These are phyloP conservation scores for Chaetophractus vellerosus DNA, from an alignment of 2,797 vertebrate genomes.

Conservation along the genomic window DNA sequence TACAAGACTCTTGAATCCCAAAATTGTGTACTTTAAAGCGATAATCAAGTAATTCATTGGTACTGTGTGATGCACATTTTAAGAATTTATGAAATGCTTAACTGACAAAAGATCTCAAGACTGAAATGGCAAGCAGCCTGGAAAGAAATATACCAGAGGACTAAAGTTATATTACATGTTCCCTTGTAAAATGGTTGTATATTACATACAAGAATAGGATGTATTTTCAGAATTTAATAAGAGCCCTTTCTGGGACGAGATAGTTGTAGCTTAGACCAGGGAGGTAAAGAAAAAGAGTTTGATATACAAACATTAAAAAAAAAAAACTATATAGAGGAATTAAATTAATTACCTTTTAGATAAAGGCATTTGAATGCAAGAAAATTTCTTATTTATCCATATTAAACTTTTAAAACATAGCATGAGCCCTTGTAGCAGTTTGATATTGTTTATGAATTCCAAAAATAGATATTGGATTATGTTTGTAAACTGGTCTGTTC, in stretches of 20 bases:
- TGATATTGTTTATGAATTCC: too few relatives aligned
- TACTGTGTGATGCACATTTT: neutral
- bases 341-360: conserved; percentile 3
- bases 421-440: too few relatives aligned
- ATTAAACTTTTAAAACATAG: neutral
- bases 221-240: conserved; percentile 12
- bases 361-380: neutral
- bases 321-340: neutral
- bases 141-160: neutral
- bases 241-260: neutral
- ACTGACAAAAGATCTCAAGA: conserved; percentile 4
- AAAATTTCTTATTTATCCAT: neutral
- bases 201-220: neutral
- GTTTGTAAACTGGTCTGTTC: too few relatives aligned
- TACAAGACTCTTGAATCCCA: neutral
- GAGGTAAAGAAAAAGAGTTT: neutral
- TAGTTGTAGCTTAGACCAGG: too few relatives aligned
- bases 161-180: neutral
- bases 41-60: neutral
- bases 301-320: neutral
- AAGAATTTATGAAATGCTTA: neutral
- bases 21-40: conserved; percentile 10
- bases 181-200: neutral
- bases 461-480: too few relatives aligned
- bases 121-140: neutral